A percentile compares a stretch with the other conserved stretches of the same genome.
Evolutionary conservation across 2,888 invertebrate species (phyloP).

Genomic region (Stratiomys singularior): DNA sequence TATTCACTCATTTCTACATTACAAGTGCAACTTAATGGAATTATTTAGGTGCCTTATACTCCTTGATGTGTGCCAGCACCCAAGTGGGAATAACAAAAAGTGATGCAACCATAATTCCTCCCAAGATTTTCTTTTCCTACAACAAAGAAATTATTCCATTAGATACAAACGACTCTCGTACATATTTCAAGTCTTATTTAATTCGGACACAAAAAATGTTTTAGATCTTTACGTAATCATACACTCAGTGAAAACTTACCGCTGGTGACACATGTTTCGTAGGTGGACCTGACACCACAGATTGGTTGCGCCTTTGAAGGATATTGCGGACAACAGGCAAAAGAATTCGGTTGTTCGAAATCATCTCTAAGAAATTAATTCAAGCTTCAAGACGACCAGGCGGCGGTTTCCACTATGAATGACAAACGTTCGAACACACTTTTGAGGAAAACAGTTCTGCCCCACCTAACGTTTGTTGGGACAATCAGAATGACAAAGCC

Average conservation of each 20-base stretch:
- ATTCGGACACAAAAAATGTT: not conserved
- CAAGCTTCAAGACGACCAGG: not conserved
- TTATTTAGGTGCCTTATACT: slow-evolving; percentile 55
- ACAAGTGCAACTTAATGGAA: not conserved
- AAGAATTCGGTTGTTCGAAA: slow-evolving; percentile 57
- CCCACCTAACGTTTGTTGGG: not conserved
- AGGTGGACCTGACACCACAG: slow-evolving; percentile 63
- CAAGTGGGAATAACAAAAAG: slow-evolving; percentile 58
- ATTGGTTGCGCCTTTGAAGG: slow-evolving; percentile 61
- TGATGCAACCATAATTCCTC: slow-evolving; percentile 60
- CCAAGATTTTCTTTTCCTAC: slow-evolving; percentile 60
- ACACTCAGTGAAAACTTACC: slow-evolving; percentile 57
- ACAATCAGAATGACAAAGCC: too few species aligned
- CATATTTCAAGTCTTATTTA: not conserved
- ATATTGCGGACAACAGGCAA: slow-evolving; percentile 60
- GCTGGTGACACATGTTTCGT: slow-evolving; percentile 60
- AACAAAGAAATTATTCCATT: not conserved
- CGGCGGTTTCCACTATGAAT: not conserved
- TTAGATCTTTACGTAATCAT: slow-evolving; percentile 57
- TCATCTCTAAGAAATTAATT: slow-evolving; percentile 16
- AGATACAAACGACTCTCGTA: not conserved
- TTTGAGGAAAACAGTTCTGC: not conserved
- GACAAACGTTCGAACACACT: not conserved
- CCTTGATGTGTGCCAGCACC: slow-evolving; percentile 62
- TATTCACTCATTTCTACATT: slow-evolving; percentile 41